Base-by-base conservation (phyloP, 2,888 invertebrate species). In the Poecilus cupreus region DNA sequence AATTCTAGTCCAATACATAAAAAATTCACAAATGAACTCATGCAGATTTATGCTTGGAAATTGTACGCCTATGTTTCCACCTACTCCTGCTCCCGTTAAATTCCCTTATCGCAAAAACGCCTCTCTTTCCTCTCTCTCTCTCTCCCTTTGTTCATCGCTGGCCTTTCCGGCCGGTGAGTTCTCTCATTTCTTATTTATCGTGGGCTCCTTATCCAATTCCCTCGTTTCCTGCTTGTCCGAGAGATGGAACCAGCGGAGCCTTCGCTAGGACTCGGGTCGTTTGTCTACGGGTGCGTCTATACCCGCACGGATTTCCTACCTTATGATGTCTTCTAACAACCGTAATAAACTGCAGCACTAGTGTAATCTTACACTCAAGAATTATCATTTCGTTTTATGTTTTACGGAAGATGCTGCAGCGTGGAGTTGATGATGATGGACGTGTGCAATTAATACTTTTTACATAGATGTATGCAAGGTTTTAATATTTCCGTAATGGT, bases 151-250 rank as follows among this genome's bases (percentile, higher is more conserved):
- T 78, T 60, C 51, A 32, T 57, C 68, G 82, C 68, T 43, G 60
- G 43, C 57, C 79, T 70, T 78, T 75, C 51, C 80, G 82, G 79
- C 77, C 64, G 70, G 79, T 75, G 79, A 80, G 79, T 78, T 82
- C 83, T 81, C 83, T 82, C 83, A 83, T 83, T 83, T 83, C 83
- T 84, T 83, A 83, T 82, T 84, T 83, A 84, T 84, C 84, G 82
- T 80, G 81, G 82, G 57, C 22, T 46, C 72, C 72, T 80, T 72
- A 80, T 72, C 72, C 80, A 80, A 70, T 70, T 79, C 79, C 68
- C 79, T 79, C 46, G 79, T 79, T 79, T 79, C 78, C 70, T 76
- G 79, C 68, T 24, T 46, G 37, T 57, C 57, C 76, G 57, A 54
- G 70, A 43, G 39, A 51, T 57, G 37, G 74, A 49, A 6, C 74